Base-by-base conservation (phyloP, 2,888 invertebrate species). In the Dexiosoma caninum region DNA sequence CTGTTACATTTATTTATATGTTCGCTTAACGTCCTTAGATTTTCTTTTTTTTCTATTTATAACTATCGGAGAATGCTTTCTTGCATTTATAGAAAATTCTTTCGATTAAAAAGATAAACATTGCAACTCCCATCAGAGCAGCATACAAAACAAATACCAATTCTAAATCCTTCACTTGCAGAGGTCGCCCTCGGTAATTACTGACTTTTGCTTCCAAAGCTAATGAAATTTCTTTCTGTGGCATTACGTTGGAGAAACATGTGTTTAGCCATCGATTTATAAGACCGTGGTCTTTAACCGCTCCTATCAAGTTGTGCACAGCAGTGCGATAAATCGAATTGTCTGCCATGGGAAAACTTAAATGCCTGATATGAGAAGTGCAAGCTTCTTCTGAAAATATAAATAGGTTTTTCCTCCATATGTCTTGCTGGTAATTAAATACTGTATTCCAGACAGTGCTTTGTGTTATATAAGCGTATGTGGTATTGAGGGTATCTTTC, bases 271-370 rank as follows among this genome's bases (percentile, higher is more conserved):
- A 83, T n/a, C 67, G 69, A 30, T 67, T 19, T 37, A 81, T 69
- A 0, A 84, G 60, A 8, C 83, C 83, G 23, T 55, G 49, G 0
- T 77, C 81, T 1, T 51, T 57, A 7, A 77, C 32, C 7, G 67
- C 37, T 40, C 74, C 10, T 2, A 84, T 53, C 23, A 79, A 71
- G 1, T 49, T 9, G 9, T 82, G 57, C n/a, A 84, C 64, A 0
- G 77, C 5, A 0, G 16, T 32, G 6, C 67, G 72, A 46, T 80
- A 83, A 19, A 83, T 74, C 7, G 76, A 81, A 42, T 84, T 82
- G 27, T 71, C 74, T 1, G 81, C 57, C 46, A 84, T 14, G 0
- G 84, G 75, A 23, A 83, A 35, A 6, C 80, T 80, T 0, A 81
- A 7, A 8, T 64, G 23, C 10, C 59, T 49, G 6, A 30, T 69